Percentiles rank a stretch among this genome's conserved stretches.
phyloP scores from a whole-genome alignment of 2,888 invertebrate genomes.

The Arrhopalites spinosus region DNA sequence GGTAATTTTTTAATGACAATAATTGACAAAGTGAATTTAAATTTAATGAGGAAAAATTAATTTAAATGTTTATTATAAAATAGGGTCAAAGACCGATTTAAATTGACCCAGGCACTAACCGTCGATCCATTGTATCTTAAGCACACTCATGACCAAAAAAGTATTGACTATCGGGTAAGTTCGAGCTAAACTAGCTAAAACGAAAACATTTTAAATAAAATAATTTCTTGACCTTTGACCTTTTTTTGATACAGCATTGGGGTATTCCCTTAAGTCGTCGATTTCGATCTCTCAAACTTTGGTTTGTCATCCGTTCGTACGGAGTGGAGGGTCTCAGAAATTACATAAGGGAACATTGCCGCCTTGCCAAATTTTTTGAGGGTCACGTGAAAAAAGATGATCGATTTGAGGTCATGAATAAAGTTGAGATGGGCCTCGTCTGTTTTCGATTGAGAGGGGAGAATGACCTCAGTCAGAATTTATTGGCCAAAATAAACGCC shows the following conservation, averaged over 20 bases:
- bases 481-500: constrained; percentile 79
- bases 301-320: constrained; percentile 73
- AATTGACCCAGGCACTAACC: constrained; percentile 91
- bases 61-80: constrained; percentile 18
- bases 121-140: constrained; percentile 98
- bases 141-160: constrained; percentile 90
- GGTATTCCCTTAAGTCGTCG: constrained; percentile 83
- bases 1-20: constrained; percentile 66
- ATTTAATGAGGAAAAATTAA: background rate
- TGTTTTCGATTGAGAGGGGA: constrained; percentile 75
- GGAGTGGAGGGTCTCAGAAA: constrained; percentile 71
- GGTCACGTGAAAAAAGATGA: constrained; percentile 76
- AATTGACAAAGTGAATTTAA: no score
- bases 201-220: no score
- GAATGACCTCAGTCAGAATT: constrained; percentile 74
- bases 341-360: constrained; percentile 89
- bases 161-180: constrained; percentile 75
- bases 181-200: no score
- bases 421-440: constrained; percentile 79
- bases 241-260: constrained; percentile 69
- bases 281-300: constrained; percentile 83
- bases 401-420: constrained; percentile 88
- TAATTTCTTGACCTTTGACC: no score
- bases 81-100: constrained; percentile 82
- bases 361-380: constrained; percentile 88